Evolutionary conservation across 2,113 vertebrate genomes (phyloP), one percentile per base, ranked within the genome.

Genomic region (Oenanthe melanoleuca): DNA sequence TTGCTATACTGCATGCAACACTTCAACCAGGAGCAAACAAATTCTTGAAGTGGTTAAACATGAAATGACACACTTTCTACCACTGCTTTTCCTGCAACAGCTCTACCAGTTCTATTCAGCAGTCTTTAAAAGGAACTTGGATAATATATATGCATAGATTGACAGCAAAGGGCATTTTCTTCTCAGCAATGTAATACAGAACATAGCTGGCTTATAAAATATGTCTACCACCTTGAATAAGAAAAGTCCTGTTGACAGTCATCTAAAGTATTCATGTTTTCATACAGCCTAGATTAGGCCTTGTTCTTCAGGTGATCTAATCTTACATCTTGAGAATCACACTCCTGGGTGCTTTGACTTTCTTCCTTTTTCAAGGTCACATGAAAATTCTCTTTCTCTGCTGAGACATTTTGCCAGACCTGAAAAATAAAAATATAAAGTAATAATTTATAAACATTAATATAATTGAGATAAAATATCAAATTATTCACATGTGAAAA

Each of bases 311-410:
- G 34, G 67, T 37, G 31, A 88, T 34, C 55, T 88, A 63, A 71
- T 50, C 98, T 98, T 98, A 98, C 98, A 44, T 97, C 91, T 96
- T 96, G 96, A 89, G 97, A 95, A 89, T 93, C 78, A 11, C 97
- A 98, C 11, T 94, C 96, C 60, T 95, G 92, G 45, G 61, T 80
- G 57, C 77, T 96, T 52, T 79, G 80, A 44, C 94, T 97, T 86
- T 97, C 96, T 89, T 96, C 90, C 81, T 93, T 97, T 92, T 73
- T 86, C 52, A 89, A 93, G 29, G 87, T 70, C 74, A 45, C 24
- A 5, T 45, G 92, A 77, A 86, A 89, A 61, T 56, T 96, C 44
- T 94, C 95, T 84, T 82, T 95, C 74, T 84, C 97, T 89, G 53
- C 89, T 45, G 93, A 86, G 52, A n/a, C 24, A 60, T 61, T 97